Evolutionary conservation across 2,888 invertebrate genomes (phyloP).

Genomic region (Andrena trimmerana): DNA sequence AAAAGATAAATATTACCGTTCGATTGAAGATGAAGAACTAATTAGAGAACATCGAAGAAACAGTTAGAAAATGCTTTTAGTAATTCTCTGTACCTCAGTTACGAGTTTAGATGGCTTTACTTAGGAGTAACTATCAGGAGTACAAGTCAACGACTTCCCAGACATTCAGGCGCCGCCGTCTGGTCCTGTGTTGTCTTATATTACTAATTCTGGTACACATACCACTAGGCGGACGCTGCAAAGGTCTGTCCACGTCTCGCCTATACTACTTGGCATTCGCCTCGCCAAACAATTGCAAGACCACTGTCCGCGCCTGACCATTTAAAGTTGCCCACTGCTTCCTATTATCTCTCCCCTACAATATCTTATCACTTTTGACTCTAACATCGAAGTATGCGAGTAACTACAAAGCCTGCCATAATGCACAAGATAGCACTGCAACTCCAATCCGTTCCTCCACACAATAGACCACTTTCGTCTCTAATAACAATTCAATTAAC

Average conservation of each 20-base stretch:
- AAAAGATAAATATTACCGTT: too few species aligned
- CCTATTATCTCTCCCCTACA: not conserved
- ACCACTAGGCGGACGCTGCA: not conserved
- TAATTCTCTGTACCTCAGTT: not conserved
- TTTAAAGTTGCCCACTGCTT: not conserved
- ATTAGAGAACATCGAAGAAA: not conserved
- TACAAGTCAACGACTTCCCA: conserved; percentile 5
- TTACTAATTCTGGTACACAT: conserved; percentile 17
- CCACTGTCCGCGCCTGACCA: not conserved
- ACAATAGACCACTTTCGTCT: too few species aligned
- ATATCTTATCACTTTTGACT: not conserved
- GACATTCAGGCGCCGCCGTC: not conserved
- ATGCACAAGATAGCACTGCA: too few species aligned
- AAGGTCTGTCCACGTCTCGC: not conserved
- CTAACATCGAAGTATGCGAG: not conserved
- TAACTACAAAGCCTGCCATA: not conserved
- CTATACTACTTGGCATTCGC: not conserved
- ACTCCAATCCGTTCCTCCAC: too few species aligned
- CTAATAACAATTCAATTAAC: conserved; percentile 17
- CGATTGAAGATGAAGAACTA: not conserved
- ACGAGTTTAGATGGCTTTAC: not conserved
- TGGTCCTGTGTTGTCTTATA: not conserved
- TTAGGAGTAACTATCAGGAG: conserved; percentile 1
- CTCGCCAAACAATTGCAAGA: not conserved
- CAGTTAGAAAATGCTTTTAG: not conserved